These are phyloP conservation scores for Chrysocyon brachyurus DNA, from an alignment of 2,797 vertebrate species.

Conservation along the genomic window DNA sequence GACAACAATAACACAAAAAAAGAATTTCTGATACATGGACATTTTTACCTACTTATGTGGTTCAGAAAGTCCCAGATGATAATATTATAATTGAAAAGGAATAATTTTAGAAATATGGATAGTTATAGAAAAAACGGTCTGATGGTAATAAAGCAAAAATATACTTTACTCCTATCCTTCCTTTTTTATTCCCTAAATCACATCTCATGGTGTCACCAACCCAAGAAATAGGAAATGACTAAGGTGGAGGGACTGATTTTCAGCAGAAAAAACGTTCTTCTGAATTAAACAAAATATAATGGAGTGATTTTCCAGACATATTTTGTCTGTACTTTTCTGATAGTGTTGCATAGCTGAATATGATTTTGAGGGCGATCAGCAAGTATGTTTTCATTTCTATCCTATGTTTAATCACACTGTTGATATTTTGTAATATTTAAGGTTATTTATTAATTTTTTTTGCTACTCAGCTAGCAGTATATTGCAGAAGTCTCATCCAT, in stretches of 20 bases:
- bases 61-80: background rate
- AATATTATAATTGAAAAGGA: background rate
- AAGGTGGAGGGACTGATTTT: background rate
- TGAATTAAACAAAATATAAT: conserved; percentile 38
- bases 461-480: background rate
- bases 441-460: background rate
- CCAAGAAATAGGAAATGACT: background rate
- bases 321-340: background rate
- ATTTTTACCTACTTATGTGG: background rate
- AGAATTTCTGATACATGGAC: background rate
- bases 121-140: conserved; percentile 2
- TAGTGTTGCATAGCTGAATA: background rate
- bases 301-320: background rate
- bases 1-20: background rate
- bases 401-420: background rate
- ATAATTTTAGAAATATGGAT: conserved; percentile 13
- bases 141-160: background rate
- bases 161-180: background rate
- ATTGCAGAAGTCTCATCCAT: background rate
- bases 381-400: background rate
- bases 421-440: conserved; percentile 49
- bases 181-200: background rate
- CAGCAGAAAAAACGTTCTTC: background rate
- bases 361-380: background rate
- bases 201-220: background rate